phyloP scores from a whole-genome alignment of 2,888 invertebrate species.

The Catonia carolina region DNA sequence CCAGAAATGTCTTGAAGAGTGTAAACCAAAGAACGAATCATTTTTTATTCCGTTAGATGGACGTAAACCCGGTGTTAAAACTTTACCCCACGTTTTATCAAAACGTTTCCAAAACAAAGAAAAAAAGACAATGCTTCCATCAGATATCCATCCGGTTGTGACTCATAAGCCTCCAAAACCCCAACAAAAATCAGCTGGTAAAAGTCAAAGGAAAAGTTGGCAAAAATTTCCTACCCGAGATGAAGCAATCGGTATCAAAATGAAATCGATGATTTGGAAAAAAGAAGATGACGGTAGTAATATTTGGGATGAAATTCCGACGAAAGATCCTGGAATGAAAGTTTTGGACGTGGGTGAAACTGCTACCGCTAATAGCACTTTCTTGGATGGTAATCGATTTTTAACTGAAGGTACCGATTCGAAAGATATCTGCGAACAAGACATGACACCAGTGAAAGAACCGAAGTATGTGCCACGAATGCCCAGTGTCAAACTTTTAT shows the following conservation, averaged over 20 bases:
- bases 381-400: neutral
- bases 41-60: conserved; percentile 35
- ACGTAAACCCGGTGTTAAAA: conserved; percentile 24
- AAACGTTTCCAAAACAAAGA: conserved; percentile 31
- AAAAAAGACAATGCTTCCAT: conserved; percentile 24
- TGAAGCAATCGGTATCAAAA: conserved; percentile 7
- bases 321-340: conserved; percentile 31
- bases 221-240: conserved; percentile 16
- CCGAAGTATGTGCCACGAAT: conserved; percentile 18
- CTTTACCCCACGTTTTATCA: conserved; percentile 27
- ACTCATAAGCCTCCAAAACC: conserved; percentile 68
- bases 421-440: neutral
- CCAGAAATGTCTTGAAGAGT: conserved; percentile 15
- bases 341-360: conserved; percentile 21
- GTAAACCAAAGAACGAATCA: conserved; percentile 32
- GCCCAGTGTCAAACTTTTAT: conserved; percentile 33
- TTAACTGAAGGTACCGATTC: neutral
- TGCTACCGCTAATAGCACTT: neutral
- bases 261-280: conserved; percentile 13
- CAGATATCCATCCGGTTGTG: conserved; percentile 41
- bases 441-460: neutral
- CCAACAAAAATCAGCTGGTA: conserved; percentile 36
- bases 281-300: conserved; percentile 23
- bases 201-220: conserved; percentile 20
- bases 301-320: conserved; percentile 22